These are phyloP conservation scores for Rhagonycha fulva DNA, from an alignment of 2,888 invertebrate species.

Conservation along the genomic window DNA sequence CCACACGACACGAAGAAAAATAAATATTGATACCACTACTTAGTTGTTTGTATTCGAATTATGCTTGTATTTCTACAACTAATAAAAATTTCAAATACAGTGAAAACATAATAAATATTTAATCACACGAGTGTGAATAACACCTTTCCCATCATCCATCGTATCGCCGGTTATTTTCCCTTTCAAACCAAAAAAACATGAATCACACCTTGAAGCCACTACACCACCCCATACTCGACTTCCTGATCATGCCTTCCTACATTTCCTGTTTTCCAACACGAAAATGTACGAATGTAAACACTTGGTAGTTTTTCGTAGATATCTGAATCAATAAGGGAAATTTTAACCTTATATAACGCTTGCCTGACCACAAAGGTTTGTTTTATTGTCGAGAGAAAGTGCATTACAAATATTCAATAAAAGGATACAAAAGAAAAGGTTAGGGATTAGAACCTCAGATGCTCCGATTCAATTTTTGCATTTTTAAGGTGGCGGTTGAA, in stretches of 20 bases:
- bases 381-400: neutral
- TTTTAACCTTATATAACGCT: neutral
- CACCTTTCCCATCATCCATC: neutral
- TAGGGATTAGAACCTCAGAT: neutral
- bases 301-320: neutral
- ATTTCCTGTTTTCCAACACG: neutral
- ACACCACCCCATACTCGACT: neutral
- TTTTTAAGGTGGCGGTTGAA: too few species aligned
- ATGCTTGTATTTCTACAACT: slow-evolving; percentile 1
- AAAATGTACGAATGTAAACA: neutral
- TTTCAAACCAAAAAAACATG: neutral
- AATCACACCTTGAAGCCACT: neutral
- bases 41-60: slow-evolving; percentile 17
- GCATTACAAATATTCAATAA: too few species aligned
- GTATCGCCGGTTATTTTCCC: neutral
- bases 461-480: neutral
- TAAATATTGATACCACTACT: slow-evolving; percentile 16
- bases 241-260: neutral
- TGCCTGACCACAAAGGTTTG: neutral
- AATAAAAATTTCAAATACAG: neutral
- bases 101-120: neutral
- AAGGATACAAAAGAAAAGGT: neutral
- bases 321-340: neutral
- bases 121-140: neutral
- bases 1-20: slow-evolving; percentile 10